A percentile compares a stretch with the other conserved stretches of the same genome.
Conservation (phyloP, 2,797 vertebrate species). For the Gephyroberyx darwinii region DNA sequence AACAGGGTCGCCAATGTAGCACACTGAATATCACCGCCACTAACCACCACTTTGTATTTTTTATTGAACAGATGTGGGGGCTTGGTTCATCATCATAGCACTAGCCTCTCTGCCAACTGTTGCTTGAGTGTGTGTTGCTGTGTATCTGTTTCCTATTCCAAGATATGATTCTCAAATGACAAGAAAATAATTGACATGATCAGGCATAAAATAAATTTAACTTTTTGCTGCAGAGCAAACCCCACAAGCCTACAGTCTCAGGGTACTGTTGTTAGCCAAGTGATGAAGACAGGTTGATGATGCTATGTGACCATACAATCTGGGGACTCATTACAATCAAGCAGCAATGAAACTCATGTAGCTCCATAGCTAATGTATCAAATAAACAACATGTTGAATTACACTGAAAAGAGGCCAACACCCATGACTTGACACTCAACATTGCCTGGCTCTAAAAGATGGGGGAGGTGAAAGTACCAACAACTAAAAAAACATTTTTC, state of each 20-base stretch:
- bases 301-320: neutral
- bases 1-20: constrained; percentile 85
- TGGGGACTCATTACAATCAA: neutral
- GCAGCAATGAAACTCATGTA: neutral
- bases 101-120: constrained; percentile 43
- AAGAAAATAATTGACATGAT: constrained; percentile 6
- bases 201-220: neutral
- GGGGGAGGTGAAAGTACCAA: too few relatives aligned
- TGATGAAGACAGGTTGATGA: constrained; percentile 4
- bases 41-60: constrained; percentile 62
- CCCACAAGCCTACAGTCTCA: neutral
- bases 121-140: constrained; percentile 32
- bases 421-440: neutral
- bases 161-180: constrained; percentile 7
- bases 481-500: neutral
- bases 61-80: constrained; percentile 41
- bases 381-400: neutral
- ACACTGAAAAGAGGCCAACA: neutral
- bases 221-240: constrained; percentile 5
- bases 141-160: neutral
- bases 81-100: constrained; percentile 33
- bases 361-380: constrained; percentile 8
- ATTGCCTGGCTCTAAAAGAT: neutral
- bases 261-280: neutral
- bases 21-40: constrained; percentile 75